Percentiles rank a stretch among this genome's conserved stretches.
phyloP scores from a whole-genome alignment of 2,113 vertebrate species.

The Callipepla squamata region DNA sequence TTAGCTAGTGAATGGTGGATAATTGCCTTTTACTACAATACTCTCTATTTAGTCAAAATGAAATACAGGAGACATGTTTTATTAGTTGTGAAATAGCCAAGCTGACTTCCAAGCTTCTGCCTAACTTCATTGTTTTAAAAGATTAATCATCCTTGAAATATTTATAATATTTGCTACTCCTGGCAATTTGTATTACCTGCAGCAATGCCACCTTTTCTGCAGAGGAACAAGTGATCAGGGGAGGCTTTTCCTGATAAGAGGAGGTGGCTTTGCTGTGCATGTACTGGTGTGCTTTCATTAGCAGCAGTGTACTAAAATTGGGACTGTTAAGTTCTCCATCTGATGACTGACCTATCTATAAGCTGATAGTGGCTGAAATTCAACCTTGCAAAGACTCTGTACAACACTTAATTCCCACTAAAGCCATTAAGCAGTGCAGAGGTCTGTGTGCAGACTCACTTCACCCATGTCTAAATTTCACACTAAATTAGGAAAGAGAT shows the following conservation, averaged over 20 bases:
- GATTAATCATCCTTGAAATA: constrained; percentile 71
- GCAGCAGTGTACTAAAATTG: neutral
- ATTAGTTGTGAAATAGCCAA: constrained; percentile 69
- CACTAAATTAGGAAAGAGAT: neutral
- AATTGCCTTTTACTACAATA: constrained; percentile 59
- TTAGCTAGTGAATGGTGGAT: constrained; percentile 55
- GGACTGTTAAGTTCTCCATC: constrained; percentile 18
- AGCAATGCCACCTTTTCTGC: constrained; percentile 22
- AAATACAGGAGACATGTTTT: constrained; percentile 72
- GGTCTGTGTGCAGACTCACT: neutral
- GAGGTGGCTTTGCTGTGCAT: neutral
- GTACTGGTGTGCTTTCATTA: neutral
- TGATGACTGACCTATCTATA: constrained; percentile 41
- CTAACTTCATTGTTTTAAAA: constrained; percentile 71
- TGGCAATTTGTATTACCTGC: constrained; percentile 56
- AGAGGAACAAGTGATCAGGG: neutral
- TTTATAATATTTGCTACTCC: constrained; percentile 65
- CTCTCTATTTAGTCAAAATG: constrained; percentile 54
- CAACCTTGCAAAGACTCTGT: neutral
- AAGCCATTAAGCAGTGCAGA: neutral
- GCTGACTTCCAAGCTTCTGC: constrained; percentile 59
- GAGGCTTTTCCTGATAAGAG: constrained; percentile 17
- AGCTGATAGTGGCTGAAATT: constrained; percentile 49
- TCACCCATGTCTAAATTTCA: neutral
- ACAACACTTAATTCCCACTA: neutral